Evolutionary conservation across 2,113 vertebrate species (phyloP), one percentile per base, ranked within the genome.

Genomic region (Cynocephalus volans): DNA sequence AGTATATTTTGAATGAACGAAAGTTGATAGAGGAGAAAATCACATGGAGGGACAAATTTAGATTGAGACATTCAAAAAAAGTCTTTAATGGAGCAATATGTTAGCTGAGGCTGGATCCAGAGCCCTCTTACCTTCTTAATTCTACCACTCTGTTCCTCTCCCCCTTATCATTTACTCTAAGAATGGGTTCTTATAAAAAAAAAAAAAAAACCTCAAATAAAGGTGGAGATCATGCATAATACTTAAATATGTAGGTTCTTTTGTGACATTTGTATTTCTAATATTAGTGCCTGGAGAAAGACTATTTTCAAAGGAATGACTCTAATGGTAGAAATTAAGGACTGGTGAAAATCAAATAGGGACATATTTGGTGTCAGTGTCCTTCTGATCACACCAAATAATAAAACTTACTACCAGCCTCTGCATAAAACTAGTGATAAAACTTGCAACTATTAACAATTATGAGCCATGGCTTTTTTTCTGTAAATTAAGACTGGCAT

Each of bases 321-420:
- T 76, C 60, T 86, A 81, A 56, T 45, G 6, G 36, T 67, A 2
- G 8, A 79, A 6, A 86, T 56, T 75, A 91, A 70, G 24, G 8
- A 93, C 9, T n/a, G 18, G 3, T 75, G 28, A 83, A 64, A 92
- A 96, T 18, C 4, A 28, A 95, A 76, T 14, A 56, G 8, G 4
- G 36, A 70, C 31, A 31, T 76, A 75, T 24, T 93, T 93, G 31
- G 9, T 73, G 12, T 64, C n/a, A 88, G 10, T 28, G 4, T 41
- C 88, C 45, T 90, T 88, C 65, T 48, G 48, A 76, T 79, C 45
- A 95, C 8, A 70, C 8, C 52, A 80, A 87, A 83, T 58, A 90
- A 91, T 48, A 50, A 81, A 93, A 56, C n/a, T 50, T 64, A 50
- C 75, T 64, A 64, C 14, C 11, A 76, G 3, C 48, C 12, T 81